phyloP scores from a whole-genome alignment of 2,888 invertebrate genomes.

The Eledone cirrhosa region DNA sequence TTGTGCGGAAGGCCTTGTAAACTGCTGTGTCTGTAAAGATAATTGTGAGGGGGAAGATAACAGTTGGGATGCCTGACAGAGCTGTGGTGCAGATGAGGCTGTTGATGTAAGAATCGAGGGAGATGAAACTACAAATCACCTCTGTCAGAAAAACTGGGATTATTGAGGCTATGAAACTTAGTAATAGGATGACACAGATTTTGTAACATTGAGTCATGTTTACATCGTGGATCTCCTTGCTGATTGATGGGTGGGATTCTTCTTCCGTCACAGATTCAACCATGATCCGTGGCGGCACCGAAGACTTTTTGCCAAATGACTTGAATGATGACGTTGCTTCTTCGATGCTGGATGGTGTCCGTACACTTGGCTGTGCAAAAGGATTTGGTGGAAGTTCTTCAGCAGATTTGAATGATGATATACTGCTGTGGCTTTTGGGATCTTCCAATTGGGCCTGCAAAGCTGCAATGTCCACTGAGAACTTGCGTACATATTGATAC shows the following conservation, averaged over 20 bases:
- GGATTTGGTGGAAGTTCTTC: background rate
- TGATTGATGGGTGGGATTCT: background rate
- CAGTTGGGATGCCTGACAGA: conserved; percentile 53
- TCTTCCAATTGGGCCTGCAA: conserved; percentile 64
- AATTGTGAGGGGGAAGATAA: conserved; percentile 56
- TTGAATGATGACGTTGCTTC: background rate
- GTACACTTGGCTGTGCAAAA: background rate
- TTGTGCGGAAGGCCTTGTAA: conserved; percentile 44
- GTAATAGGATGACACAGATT: conserved; percentile 46
- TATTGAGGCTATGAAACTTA: conserved; percentile 50
- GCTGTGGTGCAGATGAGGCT: conserved; percentile 52
- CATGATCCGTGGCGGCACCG: conserved; percentile 16
- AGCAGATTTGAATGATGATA: conserved; percentile 31
- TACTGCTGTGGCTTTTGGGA: conserved; percentile 57
- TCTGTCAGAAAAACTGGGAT: conserved; percentile 54
- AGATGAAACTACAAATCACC: conserved; percentile 42
- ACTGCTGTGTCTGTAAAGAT: conserved; percentile 51
- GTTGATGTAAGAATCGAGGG: conserved; percentile 48
- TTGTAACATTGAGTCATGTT: conserved; percentile 40
- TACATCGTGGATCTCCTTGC: background rate
- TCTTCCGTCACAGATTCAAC: conserved; percentile 12
- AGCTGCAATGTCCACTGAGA: conserved; percentile 64
- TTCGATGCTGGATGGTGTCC: background rate
- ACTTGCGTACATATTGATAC: conserved; percentile 64
- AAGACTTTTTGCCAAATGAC: background rate